phyloP scores from a whole-genome alignment of 2,888 invertebrate species.

The Caenorhabditis parvicauda region DNA sequence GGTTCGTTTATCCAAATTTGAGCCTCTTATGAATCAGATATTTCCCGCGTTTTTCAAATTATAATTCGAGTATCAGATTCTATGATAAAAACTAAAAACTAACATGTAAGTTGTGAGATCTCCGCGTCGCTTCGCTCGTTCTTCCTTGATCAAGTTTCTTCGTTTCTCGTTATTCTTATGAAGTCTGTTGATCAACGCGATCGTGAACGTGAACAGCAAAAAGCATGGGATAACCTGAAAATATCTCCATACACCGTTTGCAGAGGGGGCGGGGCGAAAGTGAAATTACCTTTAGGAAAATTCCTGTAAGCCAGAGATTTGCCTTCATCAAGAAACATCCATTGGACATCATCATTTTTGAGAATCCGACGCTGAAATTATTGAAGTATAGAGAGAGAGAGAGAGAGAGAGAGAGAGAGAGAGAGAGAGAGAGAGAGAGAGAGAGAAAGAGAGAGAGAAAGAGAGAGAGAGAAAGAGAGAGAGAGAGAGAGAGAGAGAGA shows the following conservation, averaged over 20 bases:
- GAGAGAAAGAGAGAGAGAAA: no score
- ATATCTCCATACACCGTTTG: background rate
- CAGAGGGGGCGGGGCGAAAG: no score
- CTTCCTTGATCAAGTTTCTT: slow-evolving; percentile 37
- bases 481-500: no score
- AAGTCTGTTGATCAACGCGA: slow-evolving; percentile 32
- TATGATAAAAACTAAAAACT: background rate
- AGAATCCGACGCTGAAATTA: slow-evolving; percentile 34
- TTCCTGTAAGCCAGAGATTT: slow-evolving; percentile 51
- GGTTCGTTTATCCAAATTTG: no score
- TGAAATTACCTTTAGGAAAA: slow-evolving; percentile 32
- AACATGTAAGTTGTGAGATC: slow-evolving; percentile 39
- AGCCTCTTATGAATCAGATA: no score
- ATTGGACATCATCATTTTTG: slow-evolving; percentile 36
- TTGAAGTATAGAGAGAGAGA: no score
- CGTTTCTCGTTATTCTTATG: slow-evolving; percentile 35
- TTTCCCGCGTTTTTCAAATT: no score
- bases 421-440: no score
- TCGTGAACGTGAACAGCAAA: slow-evolving; percentile 39
- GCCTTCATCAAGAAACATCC: slow-evolving; percentile 42
- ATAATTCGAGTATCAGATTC: no score
- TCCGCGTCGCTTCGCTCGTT: slow-evolving; percentile 29
- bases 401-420: background rate
- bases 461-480: no score
- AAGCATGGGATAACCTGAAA: slow-evolving; percentile 40